Base-by-base conservation (phyloP, 2,888 invertebrate genomes). In the Chaetogeoica ovagalla region DNA sequence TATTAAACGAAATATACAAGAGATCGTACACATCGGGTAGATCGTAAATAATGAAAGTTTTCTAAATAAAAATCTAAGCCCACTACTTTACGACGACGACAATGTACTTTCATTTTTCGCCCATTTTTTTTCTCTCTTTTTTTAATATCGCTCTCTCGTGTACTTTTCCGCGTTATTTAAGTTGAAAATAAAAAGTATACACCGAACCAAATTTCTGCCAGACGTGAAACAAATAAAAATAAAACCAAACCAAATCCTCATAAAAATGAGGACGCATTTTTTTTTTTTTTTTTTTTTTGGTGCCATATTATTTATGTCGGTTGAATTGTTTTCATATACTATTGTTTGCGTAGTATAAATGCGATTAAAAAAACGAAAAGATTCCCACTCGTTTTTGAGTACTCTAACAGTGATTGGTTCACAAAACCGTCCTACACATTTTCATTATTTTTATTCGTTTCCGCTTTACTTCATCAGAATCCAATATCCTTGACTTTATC, bases 31-130 rank as follows among this genome's bases (percentile, higher is more conserved):
- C 60, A 77, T 77, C 17, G 13, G 17, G 69, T 52, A 48, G 17
- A 52, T 52, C 68, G 68, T 77, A 77, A 77, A 77, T 77, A 77
- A 77, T 77, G 48, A 69, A 77, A 77, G 76, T 77, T 77, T 77
- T 23, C 37, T 60, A 77, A 77, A 77, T 57, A 77, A 77, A 77
- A 77, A 77, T 77, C 52, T 30, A 52, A 69, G 60, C 48, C 60
- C 30, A 76, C 68, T 77, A 69, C 70, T 79, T 70, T 70, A 70
- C 63, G 23, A 70, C 63, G 23, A 70, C 39, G 70, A 79, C 70
- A 79, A 70, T 79, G 77, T 63, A 79, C 77, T 55, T 63, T 70
- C 48, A 43, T 70, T 55, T 77, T 23, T 66, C 39, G 68, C 43
- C 21, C 21, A 8, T 60, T 62, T 72, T 43, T 43, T 63, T 73